A percentile compares a stretch with the other conserved stretches of the same genome.
phyloP scores from a whole-genome alignment of 2,797 vertebrate species.

The Brachyalestes nurse region DNA sequence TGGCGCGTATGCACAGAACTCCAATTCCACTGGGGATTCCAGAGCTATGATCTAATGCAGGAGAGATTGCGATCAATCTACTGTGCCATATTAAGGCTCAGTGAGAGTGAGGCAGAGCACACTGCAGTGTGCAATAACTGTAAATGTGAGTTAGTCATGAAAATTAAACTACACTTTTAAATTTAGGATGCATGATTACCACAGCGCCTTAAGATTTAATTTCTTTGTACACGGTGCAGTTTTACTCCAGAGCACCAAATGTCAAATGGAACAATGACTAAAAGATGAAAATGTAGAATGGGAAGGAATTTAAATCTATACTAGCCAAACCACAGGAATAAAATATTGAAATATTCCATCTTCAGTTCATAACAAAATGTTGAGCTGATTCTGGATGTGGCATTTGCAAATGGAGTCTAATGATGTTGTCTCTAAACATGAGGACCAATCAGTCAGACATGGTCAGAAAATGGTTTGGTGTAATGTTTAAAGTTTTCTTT shows the following conservation, averaged over 20 bases:
- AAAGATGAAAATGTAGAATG: neutral
- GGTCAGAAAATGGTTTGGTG: neutral
- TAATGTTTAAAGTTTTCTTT: neutral
- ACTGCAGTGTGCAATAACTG: neutral
- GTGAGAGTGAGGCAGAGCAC: neutral
- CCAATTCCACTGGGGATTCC: conserved; percentile 72
- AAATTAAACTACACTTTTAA: too few relatives aligned
- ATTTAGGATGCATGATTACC: too few relatives aligned
- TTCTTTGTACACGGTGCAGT: neutral
- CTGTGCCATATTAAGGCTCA: conserved; percentile 64
- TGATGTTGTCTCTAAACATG: neutral
- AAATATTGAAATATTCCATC: neutral
- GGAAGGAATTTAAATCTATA: neutral
- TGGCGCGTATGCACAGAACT: conserved; percentile 70
- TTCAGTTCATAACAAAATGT: neutral
- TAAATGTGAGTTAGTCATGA: neutral
- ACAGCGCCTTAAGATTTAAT: neutral
- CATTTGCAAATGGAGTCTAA: neutral
- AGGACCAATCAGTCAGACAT: neutral
- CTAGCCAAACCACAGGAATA: neutral
- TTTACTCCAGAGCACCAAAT: neutral
- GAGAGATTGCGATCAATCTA: conserved; percentile 69
- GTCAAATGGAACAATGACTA: neutral
- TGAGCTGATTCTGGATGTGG: neutral
- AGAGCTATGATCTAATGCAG: conserved; percentile 73